Evolutionary conservation across 2,113 vertebrate genomes (phyloP), one percentile per base, ranked within the genome.

Genomic region (Sander lucioperca): DNA sequence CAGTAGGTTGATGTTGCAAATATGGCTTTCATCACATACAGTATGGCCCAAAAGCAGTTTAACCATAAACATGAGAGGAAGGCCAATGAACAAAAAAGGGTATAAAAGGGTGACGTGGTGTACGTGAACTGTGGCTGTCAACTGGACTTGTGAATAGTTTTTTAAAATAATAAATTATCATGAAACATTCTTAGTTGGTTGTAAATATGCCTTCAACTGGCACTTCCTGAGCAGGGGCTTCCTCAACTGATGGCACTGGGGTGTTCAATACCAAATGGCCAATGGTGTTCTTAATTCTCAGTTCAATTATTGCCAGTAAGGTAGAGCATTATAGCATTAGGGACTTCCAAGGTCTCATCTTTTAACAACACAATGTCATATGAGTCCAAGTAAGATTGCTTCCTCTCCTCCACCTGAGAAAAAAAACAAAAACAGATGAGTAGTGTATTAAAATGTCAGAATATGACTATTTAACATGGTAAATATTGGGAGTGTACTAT

Each of bases 321-420:
- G 90, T 96, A 94, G 3, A 83, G 93, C 58, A 99, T 88, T 0
- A 99, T 88, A 6, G 96, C 97, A 0, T 98, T 99, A 6, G 96
- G 96, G 25, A 99, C 96, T 0, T 97, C 97, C 89, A 99, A 86
- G 0, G 96, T 97, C 94, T 99, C 97, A 0, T 99, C 98, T 1
- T 95, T 94, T 91, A 97, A 93, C 91, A 99, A 84, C 39, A 99
- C 97, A 0, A 99, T 96, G 93, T 99, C 97, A 0, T 96, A 99
- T 0, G 95, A 88, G 6, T 96, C 95, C 87, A 97, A 57, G 91
- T 99, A 99, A 3, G 92, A 94, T 66, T 92, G 93, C 45, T 93
- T 96, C 68, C 67, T 91, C 80, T 98, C 97, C 0, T 98, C 97
- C 84, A 99, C 96, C 98, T 99, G 88, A 43, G 14, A 1, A 23